Evolutionary conservation across 2,888 invertebrate species (phyloP), one percentile per base, ranked within the genome.

Genomic region (Cyclophora albipunctata): DNA sequence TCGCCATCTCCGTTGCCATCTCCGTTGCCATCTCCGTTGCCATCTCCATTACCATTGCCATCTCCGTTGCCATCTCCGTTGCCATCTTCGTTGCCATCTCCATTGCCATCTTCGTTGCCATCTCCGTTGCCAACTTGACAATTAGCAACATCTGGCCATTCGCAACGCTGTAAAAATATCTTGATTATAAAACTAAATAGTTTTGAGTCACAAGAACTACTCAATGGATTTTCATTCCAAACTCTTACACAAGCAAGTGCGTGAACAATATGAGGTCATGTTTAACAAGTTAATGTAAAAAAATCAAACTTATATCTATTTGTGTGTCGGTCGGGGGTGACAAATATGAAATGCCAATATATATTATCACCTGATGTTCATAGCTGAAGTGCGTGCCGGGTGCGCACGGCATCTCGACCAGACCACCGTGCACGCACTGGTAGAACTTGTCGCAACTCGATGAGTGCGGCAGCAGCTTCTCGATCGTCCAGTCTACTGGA

Each of bases 341-440:
- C 0, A 34, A 43, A 3, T 43, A 43, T 47, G 3, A 3, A 34
- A 3, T 42, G 7, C 0, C 7, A 1, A 4, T 3, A 5, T 20
- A 5, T 45, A 37, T 37, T 43, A 34, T 56, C 54, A 71, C 75
- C 65, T 71, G 70, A 5, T 57, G n/a, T 1, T 3, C 37, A 3
- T 62, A 63, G 48, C 67, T 70, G 63, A 76, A 76, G 46, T 67
- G 65, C 0, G 63, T 49, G 0, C 64, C 69, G 3, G 52, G 40
- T 0, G 62, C 53, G 42, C 76, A 75, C 1, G 55, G 34, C 3
- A 50, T 42, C 41, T 58, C 62, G 0, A 63, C 54, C 45, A 52
- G 47, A 4, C 55, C 37, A 2, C 69, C 68, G 7, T 45, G 46
- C 0, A 60, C 60, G 42, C 71, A 72, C 35, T 59, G 56, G 51